These are phyloP conservation scores for Corythoichthys haematopterus DNA, from an alignment of 2,113 vertebrate genomes.

Conservation along the genomic window DNA sequence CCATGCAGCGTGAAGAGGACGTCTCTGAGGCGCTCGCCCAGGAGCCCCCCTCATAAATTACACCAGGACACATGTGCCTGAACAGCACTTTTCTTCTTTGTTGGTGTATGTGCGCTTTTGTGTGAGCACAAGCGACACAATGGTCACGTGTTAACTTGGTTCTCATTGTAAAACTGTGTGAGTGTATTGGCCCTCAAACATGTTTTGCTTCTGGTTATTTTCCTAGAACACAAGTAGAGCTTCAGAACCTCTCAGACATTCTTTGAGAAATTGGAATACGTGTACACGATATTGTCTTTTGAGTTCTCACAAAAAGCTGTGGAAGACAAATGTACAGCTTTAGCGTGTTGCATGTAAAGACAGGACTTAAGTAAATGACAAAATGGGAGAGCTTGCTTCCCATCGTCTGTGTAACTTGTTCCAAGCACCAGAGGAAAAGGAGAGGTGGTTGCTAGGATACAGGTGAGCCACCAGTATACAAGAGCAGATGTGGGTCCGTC, in stretches of 20 bases:
- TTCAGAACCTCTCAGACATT: slow-evolving; percentile 33
- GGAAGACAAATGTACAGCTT: slow-evolving; percentile 20
- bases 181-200: slow-evolving; percentile 22
- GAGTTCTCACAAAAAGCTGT: slow-evolving; percentile 17
- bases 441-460: slow-evolving; percentile 79
- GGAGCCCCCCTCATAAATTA: slow-evolving; percentile 79
- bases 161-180: slow-evolving; percentile 13
- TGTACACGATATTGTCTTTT: slow-evolving; percentile 26
- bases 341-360: slow-evolving; percentile 44
- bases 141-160: slow-evolving; percentile 1
- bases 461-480: slow-evolving; percentile 74
- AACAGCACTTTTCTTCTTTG: slow-evolving; percentile 63
- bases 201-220: slow-evolving; percentile 18
- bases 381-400: slow-evolving; percentile 61
- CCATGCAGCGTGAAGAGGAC: slow-evolving; percentile 71
- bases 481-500: slow-evolving; percentile 64
- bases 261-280: slow-evolving; percentile 17
- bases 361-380: slow-evolving; percentile 54
- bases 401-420: slow-evolving; percentile 64
- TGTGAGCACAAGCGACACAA: slow-evolving; percentile 4
- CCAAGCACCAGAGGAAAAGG: slow-evolving; percentile 61
- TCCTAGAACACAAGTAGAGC: slow-evolving; percentile 27
- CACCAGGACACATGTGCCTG: slow-evolving; percentile 76
- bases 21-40: slow-evolving; percentile 63
- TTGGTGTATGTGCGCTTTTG: slow-evolving; percentile 14